These are phyloP conservation scores for Centruroides vittatus DNA, from an alignment of 1,140 invertebrate genomes.

Conservation along the genomic window DNA sequence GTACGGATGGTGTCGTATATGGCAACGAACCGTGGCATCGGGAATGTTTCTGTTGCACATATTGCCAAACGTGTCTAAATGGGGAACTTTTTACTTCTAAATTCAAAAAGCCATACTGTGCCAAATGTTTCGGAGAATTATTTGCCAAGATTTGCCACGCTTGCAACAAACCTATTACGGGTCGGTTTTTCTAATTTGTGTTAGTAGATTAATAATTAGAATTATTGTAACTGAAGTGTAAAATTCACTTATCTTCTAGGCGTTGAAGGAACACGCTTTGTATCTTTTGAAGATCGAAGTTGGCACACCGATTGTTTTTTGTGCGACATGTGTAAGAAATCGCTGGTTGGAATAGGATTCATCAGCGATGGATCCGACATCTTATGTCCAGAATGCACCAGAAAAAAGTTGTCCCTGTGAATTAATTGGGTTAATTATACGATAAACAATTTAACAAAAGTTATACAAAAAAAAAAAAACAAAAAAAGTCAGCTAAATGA, in stretches of 20 bases:
- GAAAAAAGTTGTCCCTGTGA: too few relatives aligned
- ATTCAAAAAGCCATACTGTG: conserved; percentile 40
- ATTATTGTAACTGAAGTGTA: too few relatives aligned
- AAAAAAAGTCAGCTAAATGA: too few relatives aligned
- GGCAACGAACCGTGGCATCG: conserved; percentile 22
- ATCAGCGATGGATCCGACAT: too few relatives aligned
- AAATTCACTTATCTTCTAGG: conserved; percentile 46
- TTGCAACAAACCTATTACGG: conserved; percentile 37
- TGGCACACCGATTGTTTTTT: conserved; percentile 99
- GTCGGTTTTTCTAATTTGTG: too few relatives aligned
- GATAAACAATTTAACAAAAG: too few relatives aligned
- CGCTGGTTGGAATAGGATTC: conserved; percentile 47
- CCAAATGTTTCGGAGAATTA: conserved; percentile 37
- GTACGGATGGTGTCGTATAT: conserved; percentile 20
- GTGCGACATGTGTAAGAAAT: conserved; percentile 83
- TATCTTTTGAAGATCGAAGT: conserved; percentile 96
- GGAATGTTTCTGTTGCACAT: too few relatives aligned
- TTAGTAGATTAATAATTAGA: not conserved
- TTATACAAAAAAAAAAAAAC: too few relatives aligned
- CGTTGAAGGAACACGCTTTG: conserved; percentile 96
- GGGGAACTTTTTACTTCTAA: too few relatives aligned
- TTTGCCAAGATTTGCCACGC: conserved; percentile 39
- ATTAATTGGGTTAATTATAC: too few relatives aligned
- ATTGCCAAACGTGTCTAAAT: too few relatives aligned
- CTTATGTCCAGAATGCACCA: too few relatives aligned